A percentile compares a stretch with the other conserved stretches of the same genome.
Conservation (phyloP, 2,113 vertebrate genomes). For the Scytalopus superciliaris region DNA sequence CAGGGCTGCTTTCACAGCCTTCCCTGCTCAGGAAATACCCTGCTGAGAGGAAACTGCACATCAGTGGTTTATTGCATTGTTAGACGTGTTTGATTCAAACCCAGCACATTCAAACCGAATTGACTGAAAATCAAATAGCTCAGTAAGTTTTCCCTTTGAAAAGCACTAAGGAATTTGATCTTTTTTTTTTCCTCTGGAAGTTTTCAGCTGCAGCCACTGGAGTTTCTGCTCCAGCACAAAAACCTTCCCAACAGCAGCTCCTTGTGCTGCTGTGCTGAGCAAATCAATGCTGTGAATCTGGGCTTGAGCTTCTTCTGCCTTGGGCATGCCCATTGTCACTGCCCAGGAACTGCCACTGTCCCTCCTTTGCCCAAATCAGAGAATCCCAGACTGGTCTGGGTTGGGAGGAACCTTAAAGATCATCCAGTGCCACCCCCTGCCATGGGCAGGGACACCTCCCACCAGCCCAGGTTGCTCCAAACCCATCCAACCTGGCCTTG, state of each 20-base stretch:
- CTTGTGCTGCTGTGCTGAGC: background rate
- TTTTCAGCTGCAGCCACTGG: background rate
- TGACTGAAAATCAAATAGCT: background rate
- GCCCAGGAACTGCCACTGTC: accelerated
- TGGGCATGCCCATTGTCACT: background rate
- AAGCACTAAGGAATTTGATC: background rate
- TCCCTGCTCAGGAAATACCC: slow-evolving; percentile 21
- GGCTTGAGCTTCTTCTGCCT: background rate
- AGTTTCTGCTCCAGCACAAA: background rate
- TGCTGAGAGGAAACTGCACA: slow-evolving; percentile 10
- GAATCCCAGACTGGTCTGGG: background rate
- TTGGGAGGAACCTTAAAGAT: background rate
- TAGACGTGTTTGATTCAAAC: background rate
- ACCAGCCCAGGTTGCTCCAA: background rate
- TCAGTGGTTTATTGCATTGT: slow-evolving; percentile 20
- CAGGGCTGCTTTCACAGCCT: background rate
- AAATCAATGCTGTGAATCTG: background rate
- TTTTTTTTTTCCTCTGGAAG: background rate
- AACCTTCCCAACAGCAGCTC: background rate
- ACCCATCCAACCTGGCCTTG: background rate
- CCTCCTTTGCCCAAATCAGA: background rate
- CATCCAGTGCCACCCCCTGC: background rate
- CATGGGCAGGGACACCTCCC: background rate
- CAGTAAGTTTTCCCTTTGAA: background rate
- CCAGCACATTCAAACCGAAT: background rate